Conservation (phyloP, 2,888 invertebrate species). For the Nebria brevicollis region DNA sequence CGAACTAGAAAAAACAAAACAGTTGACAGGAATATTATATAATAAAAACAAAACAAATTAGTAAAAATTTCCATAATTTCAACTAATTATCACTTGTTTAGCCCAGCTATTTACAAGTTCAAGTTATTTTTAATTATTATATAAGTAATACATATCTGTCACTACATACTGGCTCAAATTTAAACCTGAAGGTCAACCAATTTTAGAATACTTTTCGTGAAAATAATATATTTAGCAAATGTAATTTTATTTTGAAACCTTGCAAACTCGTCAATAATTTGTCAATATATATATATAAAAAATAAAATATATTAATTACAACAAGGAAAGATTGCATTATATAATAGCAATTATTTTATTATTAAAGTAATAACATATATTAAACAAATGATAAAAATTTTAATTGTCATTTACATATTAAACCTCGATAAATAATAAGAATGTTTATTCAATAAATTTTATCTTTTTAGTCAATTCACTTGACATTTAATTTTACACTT, state of each 20-base stretch:
- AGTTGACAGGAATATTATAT: too few relatives aligned
- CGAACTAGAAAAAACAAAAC: background rate
- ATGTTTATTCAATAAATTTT: background rate
- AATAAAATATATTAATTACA: too few relatives aligned
- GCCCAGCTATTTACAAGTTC: background rate
- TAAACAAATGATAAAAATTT: too few relatives aligned
- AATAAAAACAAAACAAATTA: background rate
- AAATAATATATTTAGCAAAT: background rate
- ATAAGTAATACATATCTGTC: background rate
- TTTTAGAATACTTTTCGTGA: background rate
- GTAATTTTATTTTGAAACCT: background rate
- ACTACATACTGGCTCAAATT: background rate
- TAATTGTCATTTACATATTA: too few relatives aligned
- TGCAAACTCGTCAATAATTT: background rate
- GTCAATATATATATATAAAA: background rate
- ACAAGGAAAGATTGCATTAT: too few relatives aligned
- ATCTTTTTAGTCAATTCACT: background rate
- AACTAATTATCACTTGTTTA: background rate
- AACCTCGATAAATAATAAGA: too few relatives aligned
- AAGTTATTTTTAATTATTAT: constrained; percentile 1
- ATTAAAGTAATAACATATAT: too few relatives aligned
- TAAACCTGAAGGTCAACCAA: background rate
- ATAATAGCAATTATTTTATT: too few relatives aligned
- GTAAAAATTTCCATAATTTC: background rate
- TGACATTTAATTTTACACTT: background rate